phyloP scores from a whole-genome alignment of 2,113 vertebrate genomes.

The Syngnathus floridae region DNA sequence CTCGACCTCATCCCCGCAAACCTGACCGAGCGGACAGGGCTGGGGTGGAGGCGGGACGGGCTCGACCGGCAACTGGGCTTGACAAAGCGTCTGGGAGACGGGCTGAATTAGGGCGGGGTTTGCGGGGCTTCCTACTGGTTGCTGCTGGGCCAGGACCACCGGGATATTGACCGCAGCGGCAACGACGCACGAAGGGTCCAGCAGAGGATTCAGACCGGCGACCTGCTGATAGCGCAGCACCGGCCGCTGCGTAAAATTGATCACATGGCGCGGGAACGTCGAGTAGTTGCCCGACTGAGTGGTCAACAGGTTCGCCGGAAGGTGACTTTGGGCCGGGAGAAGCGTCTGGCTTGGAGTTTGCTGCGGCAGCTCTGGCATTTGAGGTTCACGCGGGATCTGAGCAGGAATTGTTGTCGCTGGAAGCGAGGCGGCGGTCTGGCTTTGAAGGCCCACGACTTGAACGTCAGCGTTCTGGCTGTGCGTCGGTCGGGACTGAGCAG shows the following conservation, averaged over 20 bases:
- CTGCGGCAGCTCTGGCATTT: slow-evolving; percentile 39
- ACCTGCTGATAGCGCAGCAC: slow-evolving; percentile 57
- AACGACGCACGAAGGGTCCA: slow-evolving; percentile 33
- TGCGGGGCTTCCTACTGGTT: slow-evolving; percentile 25
- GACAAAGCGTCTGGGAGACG: slow-evolving; percentile 42
- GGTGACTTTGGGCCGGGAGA: slow-evolving; percentile 40
- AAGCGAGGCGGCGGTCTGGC: slow-evolving; percentile 37
- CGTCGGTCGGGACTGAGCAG: slow-evolving; percentile 39
- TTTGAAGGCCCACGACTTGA: slow-evolving; percentile 42
- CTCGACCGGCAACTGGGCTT: slow-evolving; percentile 47
- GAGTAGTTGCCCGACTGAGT: slow-evolving; percentile 50
- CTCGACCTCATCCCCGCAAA: slow-evolving; percentile 45
- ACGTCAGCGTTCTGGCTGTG: slow-evolving; percentile 33
- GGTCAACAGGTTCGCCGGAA: slow-evolving; percentile 31
- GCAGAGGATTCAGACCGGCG: slow-evolving; percentile 23
- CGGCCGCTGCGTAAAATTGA: slow-evolving; percentile 50
- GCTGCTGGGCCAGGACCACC: slow-evolving; percentile 42
- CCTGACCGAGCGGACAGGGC: slow-evolving; percentile 32
- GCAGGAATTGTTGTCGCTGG: slow-evolving; percentile 33
- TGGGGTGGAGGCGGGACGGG: slow-evolving; percentile 37
- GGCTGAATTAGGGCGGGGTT: slow-evolving; percentile 47
- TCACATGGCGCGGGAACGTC: slow-evolving; percentile 52
- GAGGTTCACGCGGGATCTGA: slow-evolving; percentile 45
- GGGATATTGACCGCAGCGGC: slow-evolving; percentile 30
- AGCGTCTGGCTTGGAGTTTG: slow-evolving; percentile 40